phyloP scores from a whole-genome alignment of 2,113 vertebrate genomes.

The Lepus timidus region DNA sequence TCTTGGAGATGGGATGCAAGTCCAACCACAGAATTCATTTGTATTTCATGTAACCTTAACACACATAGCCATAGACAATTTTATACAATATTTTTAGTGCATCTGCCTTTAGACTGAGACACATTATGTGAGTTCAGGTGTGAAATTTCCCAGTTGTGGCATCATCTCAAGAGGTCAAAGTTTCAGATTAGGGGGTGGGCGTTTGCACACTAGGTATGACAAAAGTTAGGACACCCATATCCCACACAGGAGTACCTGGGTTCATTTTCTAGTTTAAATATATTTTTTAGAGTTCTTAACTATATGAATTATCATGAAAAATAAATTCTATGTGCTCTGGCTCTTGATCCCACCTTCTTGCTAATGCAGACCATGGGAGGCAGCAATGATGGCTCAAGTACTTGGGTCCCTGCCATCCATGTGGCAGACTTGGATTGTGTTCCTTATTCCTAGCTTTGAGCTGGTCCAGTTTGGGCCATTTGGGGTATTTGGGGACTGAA shows the following conservation, averaged over 20 bases:
- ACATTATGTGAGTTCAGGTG: background rate
- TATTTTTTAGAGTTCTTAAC: background rate
- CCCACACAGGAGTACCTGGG: no score
- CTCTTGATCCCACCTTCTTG: no score
- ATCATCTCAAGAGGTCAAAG: background rate
- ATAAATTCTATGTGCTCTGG: background rate
- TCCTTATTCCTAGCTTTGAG: no score
- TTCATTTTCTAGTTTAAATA: background rate
- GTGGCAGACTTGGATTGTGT: no score
- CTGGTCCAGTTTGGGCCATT: background rate
- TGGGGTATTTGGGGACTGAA: background rate
- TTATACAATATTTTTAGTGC: background rate
- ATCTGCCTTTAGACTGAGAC: background rate
- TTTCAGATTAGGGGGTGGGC: background rate
- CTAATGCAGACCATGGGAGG: no score
- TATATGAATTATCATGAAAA: constrained; percentile 40
- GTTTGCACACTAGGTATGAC: no score
- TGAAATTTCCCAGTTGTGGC: background rate
- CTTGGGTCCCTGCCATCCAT: no score
- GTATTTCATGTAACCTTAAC: background rate
- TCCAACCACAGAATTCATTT: background rate
- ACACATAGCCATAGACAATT: background rate
- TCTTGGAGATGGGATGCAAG: background rate
- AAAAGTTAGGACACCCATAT: no score
- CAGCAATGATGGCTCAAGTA: no score